A percentile compares a stretch with the other conserved stretches of the same genome.
Conservation (phyloP, 2,888 invertebrate genomes). For the Orthosia incerta region DNA sequence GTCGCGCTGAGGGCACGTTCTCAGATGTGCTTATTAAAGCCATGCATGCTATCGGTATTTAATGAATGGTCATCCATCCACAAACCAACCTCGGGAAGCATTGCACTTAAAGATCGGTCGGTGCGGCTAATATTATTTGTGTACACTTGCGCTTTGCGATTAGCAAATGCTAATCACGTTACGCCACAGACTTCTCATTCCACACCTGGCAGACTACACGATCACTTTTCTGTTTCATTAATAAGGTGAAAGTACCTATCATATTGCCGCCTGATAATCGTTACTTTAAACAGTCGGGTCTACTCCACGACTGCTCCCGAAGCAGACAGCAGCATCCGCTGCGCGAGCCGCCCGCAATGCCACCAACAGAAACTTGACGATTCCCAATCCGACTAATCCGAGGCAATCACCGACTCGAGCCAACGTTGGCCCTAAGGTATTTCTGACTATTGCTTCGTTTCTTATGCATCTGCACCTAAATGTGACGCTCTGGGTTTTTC, state of each 20-base stretch:
- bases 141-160: too few species aligned
- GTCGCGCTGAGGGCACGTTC: too few species aligned
- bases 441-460: neutral
- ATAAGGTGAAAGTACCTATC: too few species aligned
- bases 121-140: too few species aligned
- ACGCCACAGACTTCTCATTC: neutral
- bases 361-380: conserved; percentile 76
- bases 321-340: conserved; percentile 84
- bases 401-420: conserved; percentile 74
- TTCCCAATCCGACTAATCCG: conserved; percentile 64
- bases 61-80: too few species aligned
- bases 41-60: too few species aligned
- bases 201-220: neutral
- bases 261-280: neutral
- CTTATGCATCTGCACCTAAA: neutral
- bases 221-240: neutral
- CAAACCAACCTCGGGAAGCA: too few species aligned
- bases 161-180: neutral
- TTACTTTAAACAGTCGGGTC: conserved; percentile 67
- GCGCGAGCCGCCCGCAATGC: conserved; percentile 87
- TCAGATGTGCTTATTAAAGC: too few species aligned
- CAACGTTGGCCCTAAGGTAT: conserved; percentile 62
- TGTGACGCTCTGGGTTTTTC: neutral
- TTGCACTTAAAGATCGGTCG: too few species aligned
- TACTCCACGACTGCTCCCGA: conserved; percentile 79